Evolutionary conservation across 1,140 invertebrate species (phyloP).

Genomic region (Pectinophora gossypiella): DNA sequence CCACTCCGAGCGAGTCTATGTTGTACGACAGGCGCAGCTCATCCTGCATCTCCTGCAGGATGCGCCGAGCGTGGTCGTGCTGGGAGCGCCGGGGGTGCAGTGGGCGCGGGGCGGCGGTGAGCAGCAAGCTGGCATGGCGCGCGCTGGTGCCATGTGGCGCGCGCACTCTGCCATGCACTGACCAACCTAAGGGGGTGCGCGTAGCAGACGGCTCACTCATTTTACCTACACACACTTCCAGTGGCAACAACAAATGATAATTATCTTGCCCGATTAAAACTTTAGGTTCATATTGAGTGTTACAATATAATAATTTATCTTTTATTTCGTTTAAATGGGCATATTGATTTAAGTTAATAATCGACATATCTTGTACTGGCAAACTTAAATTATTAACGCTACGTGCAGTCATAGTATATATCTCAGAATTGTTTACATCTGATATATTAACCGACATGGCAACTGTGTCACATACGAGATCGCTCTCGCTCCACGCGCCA

Average conservation of each 20-base stretch:
- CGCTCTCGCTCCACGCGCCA: slow-evolving; percentile 9
- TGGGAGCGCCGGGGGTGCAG: neutral
- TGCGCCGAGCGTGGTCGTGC: slow-evolving; percentile 4
- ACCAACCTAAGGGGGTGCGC: slow-evolving; percentile 19
- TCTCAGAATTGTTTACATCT: neutral
- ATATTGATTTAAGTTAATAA: slow-evolving; percentile 6
- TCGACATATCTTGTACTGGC: slow-evolving; percentile 8
- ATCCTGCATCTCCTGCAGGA: slow-evolving; percentile 7
- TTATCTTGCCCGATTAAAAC: slow-evolving; percentile 24
- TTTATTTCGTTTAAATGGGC: slow-evolving; percentile 11
- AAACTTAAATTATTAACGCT: slow-evolving; percentile 18
- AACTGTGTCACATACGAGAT: slow-evolving; percentile 3
- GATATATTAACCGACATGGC: neutral
- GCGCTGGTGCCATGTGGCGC: neutral
- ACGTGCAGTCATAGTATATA: slow-evolving; percentile 12
- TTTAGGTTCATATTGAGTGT: slow-evolving; percentile 8
- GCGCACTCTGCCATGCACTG: slow-evolving; percentile 9
- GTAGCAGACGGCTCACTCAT: slow-evolving; percentile 14
- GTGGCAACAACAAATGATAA: slow-evolving; percentile 14
- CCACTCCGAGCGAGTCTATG: neutral
- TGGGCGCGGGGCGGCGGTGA: slow-evolving; percentile 6
- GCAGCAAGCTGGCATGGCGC: no score
- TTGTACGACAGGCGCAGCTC: neutral
- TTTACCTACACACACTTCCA: slow-evolving; percentile 9
- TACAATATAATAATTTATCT: slow-evolving; percentile 6